Percentiles rank a stretch among this genome's conserved stretches.
Conservation (phyloP, 2,797 vertebrate species). For the Moxostoma hubbsi region DNA sequence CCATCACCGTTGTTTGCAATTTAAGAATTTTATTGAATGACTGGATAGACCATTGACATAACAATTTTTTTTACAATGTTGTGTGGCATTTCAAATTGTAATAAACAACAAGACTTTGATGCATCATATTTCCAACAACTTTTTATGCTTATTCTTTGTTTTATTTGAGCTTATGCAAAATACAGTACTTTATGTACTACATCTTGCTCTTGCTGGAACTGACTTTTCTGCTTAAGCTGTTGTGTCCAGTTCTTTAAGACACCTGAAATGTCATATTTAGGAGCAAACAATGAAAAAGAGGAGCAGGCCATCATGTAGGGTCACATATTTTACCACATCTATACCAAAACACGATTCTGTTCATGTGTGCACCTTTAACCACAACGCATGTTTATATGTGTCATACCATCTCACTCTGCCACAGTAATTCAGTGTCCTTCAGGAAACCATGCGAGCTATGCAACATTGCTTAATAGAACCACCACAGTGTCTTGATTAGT, state of each 20-base stretch:
- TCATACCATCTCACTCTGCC: neutral
- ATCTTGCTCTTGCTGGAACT: no score
- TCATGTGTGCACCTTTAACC: neutral
- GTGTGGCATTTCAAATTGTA: neutral
- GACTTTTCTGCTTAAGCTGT: no score
- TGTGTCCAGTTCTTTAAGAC: no score
- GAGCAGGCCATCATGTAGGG: no score
- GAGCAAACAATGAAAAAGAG: neutral
- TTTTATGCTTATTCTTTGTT: no score
- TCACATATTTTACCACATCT: neutral
- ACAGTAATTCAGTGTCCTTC: neutral
- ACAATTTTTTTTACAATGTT: constrained; percentile 7
- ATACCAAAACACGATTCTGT: neutral
- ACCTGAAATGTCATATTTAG: no score
- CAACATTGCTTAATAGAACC: constrained; percentile 9
- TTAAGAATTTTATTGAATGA: neutral
- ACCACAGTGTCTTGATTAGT: neutral
- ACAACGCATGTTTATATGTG: neutral
- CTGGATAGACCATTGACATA: neutral
- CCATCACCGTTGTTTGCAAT: no score
- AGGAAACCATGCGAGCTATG: constrained; percentile 8
- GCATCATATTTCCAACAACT: no score
- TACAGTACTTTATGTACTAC: no score
- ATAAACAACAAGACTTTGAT: no score
- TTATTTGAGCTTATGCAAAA: no score